These are phyloP conservation scores for Strigamia transsilvanica DNA, from an alignment of 2,888 invertebrate species.

Conservation along the genomic window DNA sequence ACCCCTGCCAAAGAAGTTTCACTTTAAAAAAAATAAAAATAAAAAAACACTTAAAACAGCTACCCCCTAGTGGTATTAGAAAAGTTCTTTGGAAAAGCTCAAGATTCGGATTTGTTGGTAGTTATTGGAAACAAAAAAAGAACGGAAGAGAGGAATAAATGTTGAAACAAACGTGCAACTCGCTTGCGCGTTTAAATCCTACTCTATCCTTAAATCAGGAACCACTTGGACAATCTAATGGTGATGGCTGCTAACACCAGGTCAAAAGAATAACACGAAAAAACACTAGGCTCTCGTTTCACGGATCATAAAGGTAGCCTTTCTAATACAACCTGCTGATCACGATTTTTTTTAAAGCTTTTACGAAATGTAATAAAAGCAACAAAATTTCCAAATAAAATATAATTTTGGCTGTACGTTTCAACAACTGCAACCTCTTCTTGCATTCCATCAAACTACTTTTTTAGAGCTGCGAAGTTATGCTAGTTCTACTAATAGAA, in stretches of 20 bases:
- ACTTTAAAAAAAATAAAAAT: no score
- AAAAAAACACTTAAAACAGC: no score
- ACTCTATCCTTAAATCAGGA: conserved; percentile 39
- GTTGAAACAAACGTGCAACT: background rate
- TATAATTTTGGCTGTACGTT: no score
- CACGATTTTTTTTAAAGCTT: background rate
- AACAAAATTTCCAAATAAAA: no score
- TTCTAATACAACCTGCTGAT: conserved; percentile 1
- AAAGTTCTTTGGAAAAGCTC: background rate
- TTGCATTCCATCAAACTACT: no score
- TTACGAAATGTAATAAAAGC: background rate
- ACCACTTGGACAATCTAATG: conserved; percentile 33
- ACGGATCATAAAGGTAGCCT: conserved; percentile 26
- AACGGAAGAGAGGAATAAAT: background rate
- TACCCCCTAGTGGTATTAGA: background rate
- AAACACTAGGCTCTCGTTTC: conserved; percentile 11
- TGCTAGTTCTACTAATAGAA: no score
- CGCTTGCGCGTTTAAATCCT: conserved; percentile 14
- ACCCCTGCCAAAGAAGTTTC: no score
- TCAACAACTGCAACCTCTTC: no score
- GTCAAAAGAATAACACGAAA: conserved; percentile 32
- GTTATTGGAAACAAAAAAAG: background rate
- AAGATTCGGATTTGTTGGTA: background rate
- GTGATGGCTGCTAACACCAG: conserved; percentile 7
- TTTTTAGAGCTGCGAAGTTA: no score